Conservation (phyloP, 2,113 vertebrate species). For the Centropus bengalensis region DNA sequence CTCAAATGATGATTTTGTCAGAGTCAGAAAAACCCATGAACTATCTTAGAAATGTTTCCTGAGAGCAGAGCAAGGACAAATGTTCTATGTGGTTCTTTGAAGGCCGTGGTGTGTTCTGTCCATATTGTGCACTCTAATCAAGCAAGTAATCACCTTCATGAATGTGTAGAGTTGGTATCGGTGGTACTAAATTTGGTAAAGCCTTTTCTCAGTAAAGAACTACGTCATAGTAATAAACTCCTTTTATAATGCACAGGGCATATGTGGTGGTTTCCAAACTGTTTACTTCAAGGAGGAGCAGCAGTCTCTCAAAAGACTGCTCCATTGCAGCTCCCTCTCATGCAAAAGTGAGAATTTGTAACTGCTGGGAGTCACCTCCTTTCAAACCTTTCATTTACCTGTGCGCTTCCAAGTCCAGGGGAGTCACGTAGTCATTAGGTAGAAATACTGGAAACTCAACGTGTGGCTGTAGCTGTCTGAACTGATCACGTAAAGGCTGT, state of each 20-base stretch:
- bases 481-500: rapidly evolving
- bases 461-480: neutral
- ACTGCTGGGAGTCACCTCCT: neutral
- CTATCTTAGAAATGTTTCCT: no score
- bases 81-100: no score
- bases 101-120: no score
- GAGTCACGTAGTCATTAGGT: neutral
- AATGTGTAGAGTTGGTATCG: rapidly evolving
- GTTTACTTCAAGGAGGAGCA: neutral
- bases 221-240: neutral
- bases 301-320: neutral
- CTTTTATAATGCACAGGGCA: neutral
- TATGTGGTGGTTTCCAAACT: neutral
- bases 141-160: neutral
- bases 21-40: no score
- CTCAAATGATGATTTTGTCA: no score
- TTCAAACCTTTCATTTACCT: no score
- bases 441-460: neutral
- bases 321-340: neutral
- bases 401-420: neutral
- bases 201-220: neutral
- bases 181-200: neutral
- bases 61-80: no score
- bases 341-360: neutral
- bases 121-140: neutral